Evolutionary conservation across 2,113 vertebrate species (phyloP).

Genomic region (Panthera uncia): DNA sequence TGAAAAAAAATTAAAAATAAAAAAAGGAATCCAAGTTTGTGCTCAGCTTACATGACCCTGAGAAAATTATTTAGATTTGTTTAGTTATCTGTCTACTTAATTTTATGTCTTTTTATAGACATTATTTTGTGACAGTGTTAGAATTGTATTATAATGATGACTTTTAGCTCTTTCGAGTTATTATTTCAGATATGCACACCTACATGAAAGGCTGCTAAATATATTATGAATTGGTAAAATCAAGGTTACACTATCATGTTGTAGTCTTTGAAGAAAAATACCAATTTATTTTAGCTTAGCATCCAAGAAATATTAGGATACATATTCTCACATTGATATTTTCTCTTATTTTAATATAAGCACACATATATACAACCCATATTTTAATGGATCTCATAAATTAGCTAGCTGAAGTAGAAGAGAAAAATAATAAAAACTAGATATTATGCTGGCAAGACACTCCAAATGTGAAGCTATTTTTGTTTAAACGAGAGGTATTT

Average conservation of each 20-base stretch:
- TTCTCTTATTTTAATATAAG: neutral
- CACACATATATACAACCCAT: neutral
- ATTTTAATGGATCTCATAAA: neutral
- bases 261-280: neutral
- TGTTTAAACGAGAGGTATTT: neutral
- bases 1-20: neutral
- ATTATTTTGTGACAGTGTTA: neutral
- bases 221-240: neutral
- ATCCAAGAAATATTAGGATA: neutral
- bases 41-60: neutral
- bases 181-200: neutral
- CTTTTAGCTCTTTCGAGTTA: neutral
- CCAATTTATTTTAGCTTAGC: neutral
- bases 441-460: neutral
- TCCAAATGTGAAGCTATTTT: neutral
- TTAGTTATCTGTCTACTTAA: neutral
- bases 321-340: neutral
- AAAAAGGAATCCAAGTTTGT: neutral
- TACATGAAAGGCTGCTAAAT: neutral
- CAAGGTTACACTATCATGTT: fast-evolving
- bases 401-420: neutral
- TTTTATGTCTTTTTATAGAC: neutral
- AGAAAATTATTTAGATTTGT: neutral
- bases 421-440: neutral
- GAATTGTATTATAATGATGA: neutral